Evolutionary conservation across 2,888 invertebrate species (phyloP), one percentile per base, ranked within the genome.

Genomic region (Andrena marginata): DNA sequence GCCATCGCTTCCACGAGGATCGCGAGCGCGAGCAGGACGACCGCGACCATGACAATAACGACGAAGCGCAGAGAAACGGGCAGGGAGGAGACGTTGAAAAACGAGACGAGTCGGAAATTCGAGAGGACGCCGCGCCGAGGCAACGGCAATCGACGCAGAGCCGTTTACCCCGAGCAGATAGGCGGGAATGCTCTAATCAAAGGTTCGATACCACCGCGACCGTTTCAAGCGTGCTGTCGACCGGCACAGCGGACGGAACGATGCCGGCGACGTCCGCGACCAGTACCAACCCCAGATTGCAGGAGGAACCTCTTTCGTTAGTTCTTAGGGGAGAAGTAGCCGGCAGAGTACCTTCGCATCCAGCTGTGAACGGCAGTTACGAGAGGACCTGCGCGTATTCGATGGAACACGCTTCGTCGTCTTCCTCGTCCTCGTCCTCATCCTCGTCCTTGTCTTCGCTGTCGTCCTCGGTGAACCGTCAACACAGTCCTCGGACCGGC

Each of bases 281-380:
- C 4, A 16, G 16, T 1, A 0, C 71, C 5, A 89, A 90, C 68
- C 80, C 87, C 0, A 87, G 91, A 72, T 75, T 92, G 4, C 96
- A 96, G 90, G 95, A 95, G 59, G 96, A 97, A 92, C 96, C 97
- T 0, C 89, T 97, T 42, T 95, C 96, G 0, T 93, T 97, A 91
- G 96, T 96, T 13, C 82, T 93, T 0, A 89, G 92, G 33, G 93
- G 42, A 51, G 84, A 93, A 0, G 95, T 94, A 0, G 94, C 94
- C 0, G 95, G 95, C 0, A 91, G 96, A 80, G 96, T 96, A 0
- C 96, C 96, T 0, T 94, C 95, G 0, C 95, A 95, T 85, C 95
- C 95, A 0, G 95, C 94, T 0, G 95, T 95, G 1, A 91, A 87
- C 76, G 92, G 91, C 23, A 82, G 84, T 42, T 92, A 90, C 83